Conservation (phyloP, 2,888 invertebrate species). For the Chaetogeoica ovagalla region DNA sequence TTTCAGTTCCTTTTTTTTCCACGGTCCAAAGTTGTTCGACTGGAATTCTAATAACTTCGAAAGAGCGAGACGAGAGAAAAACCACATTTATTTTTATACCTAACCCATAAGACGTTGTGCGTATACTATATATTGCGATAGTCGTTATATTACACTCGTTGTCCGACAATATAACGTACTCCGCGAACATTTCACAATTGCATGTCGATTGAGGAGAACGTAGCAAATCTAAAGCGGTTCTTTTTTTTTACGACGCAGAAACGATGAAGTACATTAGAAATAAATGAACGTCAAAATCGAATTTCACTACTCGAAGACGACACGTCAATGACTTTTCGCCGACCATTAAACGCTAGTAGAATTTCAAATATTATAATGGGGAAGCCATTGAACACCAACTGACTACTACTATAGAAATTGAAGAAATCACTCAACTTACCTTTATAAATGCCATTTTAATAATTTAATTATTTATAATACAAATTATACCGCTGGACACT, state of each 20-base stretch:
- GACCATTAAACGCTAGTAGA: slow-evolving; percentile 2
- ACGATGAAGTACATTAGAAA: slow-evolving; percentile 14
- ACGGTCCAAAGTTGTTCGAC: background rate
- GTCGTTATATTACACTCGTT: background rate
- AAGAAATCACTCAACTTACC: too few relatives aligned
- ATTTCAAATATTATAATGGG: background rate
- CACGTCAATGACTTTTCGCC: background rate
- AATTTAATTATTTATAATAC: too few relatives aligned
- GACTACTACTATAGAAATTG: too few relatives aligned
- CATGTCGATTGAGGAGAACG: too few relatives aligned
- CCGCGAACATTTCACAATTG: background rate
- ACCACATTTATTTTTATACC: background rate
- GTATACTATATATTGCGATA: background rate
- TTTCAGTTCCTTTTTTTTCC: too few relatives aligned
- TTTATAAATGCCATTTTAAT: too few relatives aligned
- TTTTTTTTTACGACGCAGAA: background rate
- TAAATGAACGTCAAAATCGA: slow-evolving; percentile 26
- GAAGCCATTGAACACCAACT: too few relatives aligned
- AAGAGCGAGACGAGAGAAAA: background rate
- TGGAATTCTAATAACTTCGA: slow-evolving; percentile 5
- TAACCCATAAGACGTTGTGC: background rate
- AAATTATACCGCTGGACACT: too few relatives aligned
- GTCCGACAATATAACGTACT: background rate
- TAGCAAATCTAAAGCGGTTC: background rate
- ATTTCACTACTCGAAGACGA: slow-evolving; percentile 1